These are phyloP conservation scores for Platyrinchus mystaceus DNA, from an alignment of 2,797 vertebrate genomes.

Conservation along the genomic window DNA sequence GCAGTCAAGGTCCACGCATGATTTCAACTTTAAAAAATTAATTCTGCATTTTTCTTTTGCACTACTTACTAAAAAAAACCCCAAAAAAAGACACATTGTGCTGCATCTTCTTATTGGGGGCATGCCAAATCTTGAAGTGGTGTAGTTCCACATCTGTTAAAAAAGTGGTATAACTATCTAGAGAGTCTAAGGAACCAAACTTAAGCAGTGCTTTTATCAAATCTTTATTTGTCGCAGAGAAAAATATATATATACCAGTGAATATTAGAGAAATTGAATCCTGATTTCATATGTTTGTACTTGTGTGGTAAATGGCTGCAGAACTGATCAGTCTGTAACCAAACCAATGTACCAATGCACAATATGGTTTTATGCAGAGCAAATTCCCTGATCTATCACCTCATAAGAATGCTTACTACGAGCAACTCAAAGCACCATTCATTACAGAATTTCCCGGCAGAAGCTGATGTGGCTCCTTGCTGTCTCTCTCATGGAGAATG, in stretches of 20 bases:
- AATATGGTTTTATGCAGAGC: neutral
- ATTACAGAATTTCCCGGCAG: neutral
- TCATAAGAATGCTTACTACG: neutral
- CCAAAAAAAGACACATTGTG: neutral
- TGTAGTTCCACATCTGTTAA: neutral
- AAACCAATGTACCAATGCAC: neutral
- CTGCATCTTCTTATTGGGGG: neutral
- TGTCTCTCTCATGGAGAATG: neutral
- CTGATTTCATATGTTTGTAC: neutral
- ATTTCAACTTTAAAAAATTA: neutral
- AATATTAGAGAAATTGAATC: neutral
- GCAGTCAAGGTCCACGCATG: neutral
- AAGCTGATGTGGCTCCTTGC: neutral
- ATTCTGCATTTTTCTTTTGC: neutral
- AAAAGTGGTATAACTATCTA: neutral
- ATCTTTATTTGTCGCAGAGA: neutral
- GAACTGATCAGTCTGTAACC: neutral
- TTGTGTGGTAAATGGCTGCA: neutral
- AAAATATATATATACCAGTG: neutral
- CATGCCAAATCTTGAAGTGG: neutral
- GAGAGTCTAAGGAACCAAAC: neutral
- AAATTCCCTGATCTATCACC: neutral
- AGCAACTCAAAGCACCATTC: neutral
- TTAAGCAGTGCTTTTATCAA: neutral
- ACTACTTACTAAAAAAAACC: neutral